These are phyloP conservation scores for Pocillopora verrucosa DNA, from an alignment of 64 coral and sea anemone species.

Conservation along the genomic window DNA sequence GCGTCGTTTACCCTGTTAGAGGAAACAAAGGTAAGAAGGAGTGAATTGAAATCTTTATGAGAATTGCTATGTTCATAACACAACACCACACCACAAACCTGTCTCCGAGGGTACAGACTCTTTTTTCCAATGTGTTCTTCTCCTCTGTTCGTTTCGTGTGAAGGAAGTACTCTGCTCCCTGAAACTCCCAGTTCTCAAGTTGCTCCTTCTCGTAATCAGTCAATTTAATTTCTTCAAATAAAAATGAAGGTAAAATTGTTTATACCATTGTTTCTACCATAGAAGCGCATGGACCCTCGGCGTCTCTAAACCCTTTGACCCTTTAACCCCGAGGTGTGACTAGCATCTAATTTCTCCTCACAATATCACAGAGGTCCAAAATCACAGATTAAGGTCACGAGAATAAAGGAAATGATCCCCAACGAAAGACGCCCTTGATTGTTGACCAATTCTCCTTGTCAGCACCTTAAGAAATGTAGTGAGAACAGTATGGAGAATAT, in stretches of 20 bases:
- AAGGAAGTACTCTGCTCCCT: slow-evolving; percentile 62
- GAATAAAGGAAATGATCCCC: no score
- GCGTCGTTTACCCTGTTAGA: slow-evolving; percentile 58
- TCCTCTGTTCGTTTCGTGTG: slow-evolving; percentile 50
- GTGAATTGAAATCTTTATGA: no score
- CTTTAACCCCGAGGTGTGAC: no score
- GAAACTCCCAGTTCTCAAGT: slow-evolving; percentile 88
- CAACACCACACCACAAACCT: slow-evolving; percentile 27
- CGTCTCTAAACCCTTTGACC: no score
- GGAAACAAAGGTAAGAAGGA: background rate
- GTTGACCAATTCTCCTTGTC: no score
- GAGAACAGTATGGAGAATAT: no score
- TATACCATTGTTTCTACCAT: background rate
- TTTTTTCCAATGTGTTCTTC: slow-evolving; percentile 67
- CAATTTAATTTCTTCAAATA: slow-evolving; percentile 70
- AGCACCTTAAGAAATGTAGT: no score
- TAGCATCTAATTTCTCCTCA: no score
- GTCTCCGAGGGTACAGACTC: slow-evolving; percentile 73
- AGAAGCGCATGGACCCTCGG: no score
- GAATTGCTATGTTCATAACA: background rate
- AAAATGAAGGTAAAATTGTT: background rate
- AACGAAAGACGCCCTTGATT: no score
- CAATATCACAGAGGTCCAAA: no score
- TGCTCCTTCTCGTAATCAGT: slow-evolving; percentile 77
- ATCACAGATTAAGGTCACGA: no score